Evolutionary conservation across 23 tunicate genomes (phyloP).

Genomic region (Oikopleura vanhoeffeni): DNA sequence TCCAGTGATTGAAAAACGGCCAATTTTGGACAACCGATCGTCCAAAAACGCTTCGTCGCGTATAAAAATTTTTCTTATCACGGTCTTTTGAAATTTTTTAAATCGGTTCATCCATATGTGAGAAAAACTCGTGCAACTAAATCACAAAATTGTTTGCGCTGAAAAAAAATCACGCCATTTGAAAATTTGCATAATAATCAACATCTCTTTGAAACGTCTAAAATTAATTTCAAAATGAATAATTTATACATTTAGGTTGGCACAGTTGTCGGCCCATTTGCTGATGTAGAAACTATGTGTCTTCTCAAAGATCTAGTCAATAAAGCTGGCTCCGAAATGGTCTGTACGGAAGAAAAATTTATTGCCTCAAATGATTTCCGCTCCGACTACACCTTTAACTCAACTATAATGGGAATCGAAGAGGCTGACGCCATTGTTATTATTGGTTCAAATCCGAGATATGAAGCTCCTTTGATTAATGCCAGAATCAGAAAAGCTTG

Average conservation of each 20-base stretch:
- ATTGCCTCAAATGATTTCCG: slow-evolving; percentile 26
- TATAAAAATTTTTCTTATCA: too few relatives aligned
- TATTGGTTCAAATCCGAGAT: slow-evolving; percentile 24
- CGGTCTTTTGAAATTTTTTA: too few relatives aligned
- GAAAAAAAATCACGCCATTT: too few relatives aligned
- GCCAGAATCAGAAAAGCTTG: slow-evolving; percentile 83
- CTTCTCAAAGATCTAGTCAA: not conserved
- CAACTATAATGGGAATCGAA: slow-evolving; percentile 57
- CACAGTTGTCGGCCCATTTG: not conserved
- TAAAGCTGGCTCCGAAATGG: slow-evolving; percentile 14
- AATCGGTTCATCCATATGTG: too few relatives aligned
- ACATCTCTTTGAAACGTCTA: too few relatives aligned
- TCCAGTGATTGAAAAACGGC: too few relatives aligned
- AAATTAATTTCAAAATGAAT: too few relatives aligned
- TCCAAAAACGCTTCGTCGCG: too few relatives aligned
- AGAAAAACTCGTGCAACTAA: too few relatives aligned
- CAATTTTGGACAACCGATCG: too few relatives aligned
- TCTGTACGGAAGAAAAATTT: not conserved
- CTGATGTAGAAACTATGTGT: slow-evolving; percentile 5
- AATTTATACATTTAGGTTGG: not conserved
- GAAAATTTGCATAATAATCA: too few relatives aligned
- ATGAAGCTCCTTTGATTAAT: slow-evolving; percentile 80
- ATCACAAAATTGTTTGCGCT: too few relatives aligned
- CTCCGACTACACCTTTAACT: slow-evolving; percentile 61
- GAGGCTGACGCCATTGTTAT: slow-evolving; percentile 63